Evolutionary conservation across 2,113 vertebrate species (phyloP).

Genomic region (Naja naja): DNA sequence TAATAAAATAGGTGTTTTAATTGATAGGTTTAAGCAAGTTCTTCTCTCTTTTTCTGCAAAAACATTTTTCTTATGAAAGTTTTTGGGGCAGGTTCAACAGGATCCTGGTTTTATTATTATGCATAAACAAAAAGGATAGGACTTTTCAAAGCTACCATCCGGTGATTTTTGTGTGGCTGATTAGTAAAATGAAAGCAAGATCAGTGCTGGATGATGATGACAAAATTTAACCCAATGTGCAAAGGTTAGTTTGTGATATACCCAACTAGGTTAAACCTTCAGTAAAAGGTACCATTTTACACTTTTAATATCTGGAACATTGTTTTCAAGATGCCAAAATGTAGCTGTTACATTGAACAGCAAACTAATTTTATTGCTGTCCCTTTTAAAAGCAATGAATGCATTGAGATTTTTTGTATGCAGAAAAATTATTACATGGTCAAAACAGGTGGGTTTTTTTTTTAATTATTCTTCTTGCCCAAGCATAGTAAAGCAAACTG

Average conservation of each 20-base stretch:
- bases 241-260: not conserved
- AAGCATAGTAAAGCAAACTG: conserved; percentile 35
- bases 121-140: not conserved
- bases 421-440: conserved; percentile 38
- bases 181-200: not conserved
- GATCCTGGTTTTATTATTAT: not conserved
- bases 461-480: conserved; percentile 30
- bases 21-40: not conserved
- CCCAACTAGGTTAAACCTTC: not conserved
- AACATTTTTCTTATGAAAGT: not conserved
- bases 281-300: not conserved
- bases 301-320: not conserved
- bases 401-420: conserved; percentile 24
- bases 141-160: not conserved
- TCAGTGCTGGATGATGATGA: not conserved
- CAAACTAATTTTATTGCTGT: not conserved
- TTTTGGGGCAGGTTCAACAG: not conserved
- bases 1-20: not conserved
- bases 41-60: not conserved
- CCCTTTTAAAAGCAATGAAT: not conserved
- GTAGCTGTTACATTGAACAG: not conserved
- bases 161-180: not conserved
- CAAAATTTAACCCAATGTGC: not conserved
- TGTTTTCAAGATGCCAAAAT: not conserved
- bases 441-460: not conserved